A percentile compares a stretch with the other conserved stretches of the same genome.
phyloP scores from a whole-genome alignment of 2,888 invertebrate species.

The Camponotus fellah region DNA sequence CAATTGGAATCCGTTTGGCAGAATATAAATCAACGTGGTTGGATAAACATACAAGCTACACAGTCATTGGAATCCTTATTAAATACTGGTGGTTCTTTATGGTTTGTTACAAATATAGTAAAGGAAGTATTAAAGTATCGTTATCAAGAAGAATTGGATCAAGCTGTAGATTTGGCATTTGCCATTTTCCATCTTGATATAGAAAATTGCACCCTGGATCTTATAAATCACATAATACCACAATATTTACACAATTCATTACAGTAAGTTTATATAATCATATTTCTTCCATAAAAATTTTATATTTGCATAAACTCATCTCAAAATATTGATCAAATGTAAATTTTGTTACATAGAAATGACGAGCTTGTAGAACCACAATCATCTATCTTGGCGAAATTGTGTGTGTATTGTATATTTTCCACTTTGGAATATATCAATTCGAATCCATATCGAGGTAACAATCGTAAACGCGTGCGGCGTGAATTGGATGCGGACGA shows the following conservation, averaged over 20 bases:
- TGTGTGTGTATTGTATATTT: constrained; percentile 91
- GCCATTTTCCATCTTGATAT: constrained; percentile 97
- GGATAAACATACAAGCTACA: constrained; percentile 94
- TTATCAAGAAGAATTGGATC: constrained; percentile 91
- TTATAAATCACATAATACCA: constrained; percentile 92
- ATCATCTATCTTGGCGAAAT: constrained; percentile 91
- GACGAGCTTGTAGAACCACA: constrained; percentile 93
- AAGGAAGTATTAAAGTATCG: constrained; percentile 91
- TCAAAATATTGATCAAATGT: not conserved
- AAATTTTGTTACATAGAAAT: constrained; percentile 83
- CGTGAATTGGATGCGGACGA: constrained; percentile 88
- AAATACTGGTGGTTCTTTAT: constrained; percentile 94
- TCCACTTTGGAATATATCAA: constrained; percentile 89
- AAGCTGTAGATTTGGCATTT: constrained; percentile 94
- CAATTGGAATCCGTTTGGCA: constrained; percentile 92
- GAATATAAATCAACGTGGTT: constrained; percentile 91
- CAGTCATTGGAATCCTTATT: constrained; percentile 93
- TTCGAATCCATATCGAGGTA: constrained; percentile 86
- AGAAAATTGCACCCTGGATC: constrained; percentile 93
- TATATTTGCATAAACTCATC: not conserved
- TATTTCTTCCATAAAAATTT: not conserved
- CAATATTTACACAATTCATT: constrained; percentile 91
- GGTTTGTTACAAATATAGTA: constrained; percentile 94
- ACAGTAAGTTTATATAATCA: constrained; percentile 85
- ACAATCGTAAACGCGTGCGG: constrained; percentile 88